Evolutionary conservation across 1,140 invertebrate genomes (phyloP).

Genomic region (Stegodyphus dumicola): DNA sequence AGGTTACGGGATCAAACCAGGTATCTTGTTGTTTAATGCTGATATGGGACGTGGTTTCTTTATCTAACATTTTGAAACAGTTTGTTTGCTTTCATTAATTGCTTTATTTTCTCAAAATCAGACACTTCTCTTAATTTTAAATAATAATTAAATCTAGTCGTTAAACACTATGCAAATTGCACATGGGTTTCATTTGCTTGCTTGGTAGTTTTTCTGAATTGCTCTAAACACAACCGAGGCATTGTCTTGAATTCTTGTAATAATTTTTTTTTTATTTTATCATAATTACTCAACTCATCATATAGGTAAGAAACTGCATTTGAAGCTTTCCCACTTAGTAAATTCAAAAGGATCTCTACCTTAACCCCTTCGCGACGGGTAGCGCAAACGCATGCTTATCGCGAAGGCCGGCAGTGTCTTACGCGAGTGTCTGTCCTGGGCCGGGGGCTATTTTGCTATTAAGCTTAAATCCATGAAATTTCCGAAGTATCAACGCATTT

Average conservation of each 20-base stretch:
- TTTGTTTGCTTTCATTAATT: neutral
- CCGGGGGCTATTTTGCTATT: no score
- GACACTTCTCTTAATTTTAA: constrained; percentile 17
- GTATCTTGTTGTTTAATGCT: neutral
- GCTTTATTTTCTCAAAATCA: constrained; percentile 13
- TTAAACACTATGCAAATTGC: constrained; percentile 6
- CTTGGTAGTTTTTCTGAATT: neutral
- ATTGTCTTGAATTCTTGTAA: neutral
- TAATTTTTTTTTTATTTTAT: constrained; percentile 3
- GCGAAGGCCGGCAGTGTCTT: no score
- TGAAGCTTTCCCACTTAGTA: neutral
- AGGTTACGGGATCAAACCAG: constrained; percentile 6
- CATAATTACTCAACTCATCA: constrained; percentile 16
- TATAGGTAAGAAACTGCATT: neutral
- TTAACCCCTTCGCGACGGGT: no score
- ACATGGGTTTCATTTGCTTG: neutral
- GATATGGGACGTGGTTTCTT: neutral
- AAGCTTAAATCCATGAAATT: no score
- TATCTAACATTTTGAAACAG: constrained; percentile 17
- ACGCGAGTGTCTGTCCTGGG: no score
- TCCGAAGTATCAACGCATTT: no score
- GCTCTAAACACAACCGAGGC: neutral
- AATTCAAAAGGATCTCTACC: constrained; percentile 28
- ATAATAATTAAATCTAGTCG: constrained; percentile 12
- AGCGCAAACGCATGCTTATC: no score